Base-by-base conservation (phyloP, 2,113 vertebrate genomes). In the Eulemur rufifrons region DNA sequence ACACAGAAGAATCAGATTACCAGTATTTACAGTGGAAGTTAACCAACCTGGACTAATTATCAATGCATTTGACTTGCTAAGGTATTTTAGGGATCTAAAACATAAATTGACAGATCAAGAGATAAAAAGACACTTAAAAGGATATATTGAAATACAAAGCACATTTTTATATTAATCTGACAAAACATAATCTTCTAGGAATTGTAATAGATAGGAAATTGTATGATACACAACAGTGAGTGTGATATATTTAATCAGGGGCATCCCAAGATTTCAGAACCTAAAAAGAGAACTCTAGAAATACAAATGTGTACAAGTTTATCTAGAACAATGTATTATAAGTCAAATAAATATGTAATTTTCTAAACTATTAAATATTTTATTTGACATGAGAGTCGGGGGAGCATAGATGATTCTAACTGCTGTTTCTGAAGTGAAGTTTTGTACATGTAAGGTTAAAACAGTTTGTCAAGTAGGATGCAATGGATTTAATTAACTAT, bases 311-410 rank as follows among this genome's bases (percentile, higher is more conserved):
- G 11, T 87, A 2, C 23, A 86, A 39, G 42, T 54, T 86, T 95
- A 93, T 80, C 7, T 52, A 96, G 61, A 81, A 74, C 42, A 74
- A 89, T 78, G n/a, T 84, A 20, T 54, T 20, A 20, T 56, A 66
- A 93, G 11, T 76, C n/a, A 90, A 88, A 85, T 93, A 66, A 66
- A 78, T 66, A 52, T 32, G 25, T 50, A 95, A 86, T 80, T 86
- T 84, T 20, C 27, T 61, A 80, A 92, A 64, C 15, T 66, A 73
- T 37, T 86, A 63, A 61, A 59, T 74, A 84, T 69, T 86, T 95
- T 87, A 86, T 68, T 78, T 78, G 4, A 23, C 27, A 3, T 93
- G 8, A 66, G 5, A 59, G 45, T 20, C 32, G 47, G 13, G 8
- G 54, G 39, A 66, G 2, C 39, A 56, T 10, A 82, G 61, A 39